phyloP scores from a whole-genome alignment of 2,888 invertebrate genomes.

The Rhagophthalmus giganteus region DNA sequence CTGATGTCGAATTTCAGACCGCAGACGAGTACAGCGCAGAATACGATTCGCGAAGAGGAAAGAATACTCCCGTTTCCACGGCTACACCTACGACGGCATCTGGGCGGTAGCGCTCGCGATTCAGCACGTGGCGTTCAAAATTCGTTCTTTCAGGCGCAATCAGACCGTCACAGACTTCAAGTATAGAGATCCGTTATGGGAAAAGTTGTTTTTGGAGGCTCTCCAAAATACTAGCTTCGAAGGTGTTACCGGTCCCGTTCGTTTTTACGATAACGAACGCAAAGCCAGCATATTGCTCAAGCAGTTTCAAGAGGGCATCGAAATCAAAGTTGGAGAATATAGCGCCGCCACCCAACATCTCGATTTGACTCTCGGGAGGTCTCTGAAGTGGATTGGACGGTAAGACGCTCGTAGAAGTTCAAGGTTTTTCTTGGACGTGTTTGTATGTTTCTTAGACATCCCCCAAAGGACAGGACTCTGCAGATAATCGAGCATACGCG shows the following conservation, averaged over 20 bases:
- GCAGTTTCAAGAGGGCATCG: conserved; percentile 82
- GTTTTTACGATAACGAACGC: conserved; percentile 93
- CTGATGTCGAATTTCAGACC: too few species aligned
- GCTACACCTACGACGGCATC: conserved; percentile 97
- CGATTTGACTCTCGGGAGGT: conserved; percentile 74
- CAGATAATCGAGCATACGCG: conserved; percentile 86
- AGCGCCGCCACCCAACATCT: conserved; percentile 65
- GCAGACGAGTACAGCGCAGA: conserved; percentile 84
- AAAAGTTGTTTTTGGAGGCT: conserved; percentile 81
- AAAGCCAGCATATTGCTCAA: conserved; percentile 92
- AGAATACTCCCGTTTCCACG: conserved; percentile 93
- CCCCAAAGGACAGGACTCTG: conserved; percentile 91
- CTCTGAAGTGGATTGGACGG: conserved; percentile 78
- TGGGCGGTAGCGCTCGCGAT: conserved; percentile 97
- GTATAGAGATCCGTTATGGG: conserved; percentile 86
- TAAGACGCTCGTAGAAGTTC: too few species aligned
- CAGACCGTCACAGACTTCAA: conserved; percentile 80
- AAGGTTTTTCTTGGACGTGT: too few species aligned
- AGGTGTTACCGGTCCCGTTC: conserved; percentile 60
- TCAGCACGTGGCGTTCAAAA: conserved; percentile 81
- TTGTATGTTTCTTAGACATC: conserved; percentile 55
- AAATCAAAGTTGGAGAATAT: conserved; percentile 87
- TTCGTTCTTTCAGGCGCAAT: conserved; percentile 70
- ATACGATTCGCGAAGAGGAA: conserved; percentile 79
- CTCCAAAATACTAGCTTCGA: conserved; percentile 91